Evolutionary conservation across 2,113 vertebrate genomes (phyloP), one percentile per base, ranked within the genome.

Genomic region (Gymnarchus niloticus): DNA sequence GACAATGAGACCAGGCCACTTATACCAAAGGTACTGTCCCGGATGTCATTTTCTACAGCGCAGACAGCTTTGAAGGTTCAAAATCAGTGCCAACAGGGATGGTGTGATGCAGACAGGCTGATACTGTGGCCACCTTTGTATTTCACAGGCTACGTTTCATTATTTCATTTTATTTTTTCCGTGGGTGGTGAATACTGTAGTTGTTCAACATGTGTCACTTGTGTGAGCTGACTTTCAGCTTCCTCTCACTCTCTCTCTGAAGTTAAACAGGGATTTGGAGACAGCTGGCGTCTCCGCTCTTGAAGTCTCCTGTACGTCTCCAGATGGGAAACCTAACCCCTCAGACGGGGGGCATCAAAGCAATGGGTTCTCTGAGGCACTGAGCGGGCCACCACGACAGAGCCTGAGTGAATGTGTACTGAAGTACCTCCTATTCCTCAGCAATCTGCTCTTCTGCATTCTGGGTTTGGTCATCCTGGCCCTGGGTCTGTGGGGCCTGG

Each of bases 401-500:
- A 41, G 91, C 37, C 83, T 89, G 37, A 87, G 88, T 19, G 91
- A 93, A 88, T 91, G 14, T 87, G 94, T 96, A 0, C 86, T 97
- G 25, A 96, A 96, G 88, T 94, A 92, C 83, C 82, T 96, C 28
- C 88, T 93, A 85, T 91, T 97, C 86, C 21, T 94, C 6, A 94
- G 92, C 91, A 98, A 96, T 90, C 91, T 97, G 57, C n/a, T 94
- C 33, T 96, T 97, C 91, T 94, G 95, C 10, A 90, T 95, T 41
- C 88, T 97, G 73, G 95, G 96, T 25, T 91, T 97, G 25, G 61
- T 94, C 78, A 83, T 90, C 48, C 91, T 99, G 9, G 91, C 91
- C 0, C 7, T 95, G 0, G 97, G 97, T 6, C 85, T 97, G 37
- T 98, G 97, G 98, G 98, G 97, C 44, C 94, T 99, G 65, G 82